Evolutionary conservation across 2,888 invertebrate species (phyloP), one percentile per base, ranked within the genome.

Genomic region (Hemistola chrysoprasaria): DNA sequence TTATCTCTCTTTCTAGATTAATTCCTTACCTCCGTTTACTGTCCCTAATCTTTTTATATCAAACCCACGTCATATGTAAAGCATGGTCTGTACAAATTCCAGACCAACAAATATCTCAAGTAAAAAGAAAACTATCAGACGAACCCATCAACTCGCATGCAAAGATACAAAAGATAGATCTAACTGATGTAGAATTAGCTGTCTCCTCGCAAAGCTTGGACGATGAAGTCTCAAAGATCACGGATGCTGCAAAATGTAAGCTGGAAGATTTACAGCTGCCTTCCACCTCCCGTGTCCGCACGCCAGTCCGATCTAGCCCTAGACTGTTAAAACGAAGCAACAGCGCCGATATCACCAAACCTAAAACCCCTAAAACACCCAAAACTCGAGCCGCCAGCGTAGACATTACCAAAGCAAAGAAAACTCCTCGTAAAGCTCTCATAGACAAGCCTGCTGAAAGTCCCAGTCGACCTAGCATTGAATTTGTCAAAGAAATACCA

Each of bases 161-260:
- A 1, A 88, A 88, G 50, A 70, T 86, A 22, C 78, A 70, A 45
- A 87, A 87, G 58, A 63, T 87, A 2, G 76, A 80, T 28, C 49
- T 71, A 4, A 48, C 59, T 1, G 71, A 71, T 23, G 62, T 68
- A 22, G 72, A 75, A 30, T 60, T 65, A 9, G 50, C 63, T 1
- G 63, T 74, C 0, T 71, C 70, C 9, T 65, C 76, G 1, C 81
- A 86, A 53, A 59, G 61, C 5, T 63, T 87, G 32, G 87, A 88
- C 26, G 71, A 82, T 9, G 85, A 88, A 57, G 83, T 85, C 1
- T 78, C 78, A 0, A 69, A 74, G 43, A 80, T 85, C 35, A 86
- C 64, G 0, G 38, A 22, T 23, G 54, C 66, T 21, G 56, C 66
- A 1, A 78, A 75, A 59, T 62, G 56, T 22, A 76, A 71, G 47